Evolutionary conservation across 2,888 invertebrate species (phyloP).

Genomic region (Rhamnusium bicolor): DNA sequence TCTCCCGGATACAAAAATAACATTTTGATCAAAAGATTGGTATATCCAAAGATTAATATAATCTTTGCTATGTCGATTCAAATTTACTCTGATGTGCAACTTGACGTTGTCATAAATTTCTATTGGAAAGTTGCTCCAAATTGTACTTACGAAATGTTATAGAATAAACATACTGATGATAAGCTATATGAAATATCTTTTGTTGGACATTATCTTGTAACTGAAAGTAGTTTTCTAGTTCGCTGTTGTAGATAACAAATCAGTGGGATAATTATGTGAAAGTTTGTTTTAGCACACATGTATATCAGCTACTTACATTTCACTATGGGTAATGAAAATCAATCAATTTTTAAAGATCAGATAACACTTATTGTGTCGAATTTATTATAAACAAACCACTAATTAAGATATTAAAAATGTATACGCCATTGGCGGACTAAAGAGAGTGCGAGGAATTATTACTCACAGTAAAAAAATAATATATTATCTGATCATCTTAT

Average conservation of each 20-base stretch:
- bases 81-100: not conserved
- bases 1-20: conserved; percentile 5
- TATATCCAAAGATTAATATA: no score
- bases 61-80: not conserved
- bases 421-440: not conserved
- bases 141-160: not conserved
- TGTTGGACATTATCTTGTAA: conserved; percentile 6
- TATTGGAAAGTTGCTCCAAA: conserved; percentile 22
- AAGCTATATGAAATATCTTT: not conserved
- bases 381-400: conserved; percentile 3
- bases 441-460: not conserved
- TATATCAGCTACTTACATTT: not conserved
- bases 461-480: not conserved
- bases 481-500: not conserved
- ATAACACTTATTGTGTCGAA: conserved; percentile 12
- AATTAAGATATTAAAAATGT: conserved; percentile 5
- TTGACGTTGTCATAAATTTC: conserved; percentile 7
- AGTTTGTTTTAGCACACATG: conserved; percentile 2
- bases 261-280: conserved; percentile 7
- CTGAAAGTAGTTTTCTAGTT: conserved; percentile 10
- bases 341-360: conserved; percentile 7
- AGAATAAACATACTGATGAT: not conserved
- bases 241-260: conserved; percentile 12
- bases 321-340: not conserved
- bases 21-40: not conserved